Percentiles rank a stretch among this genome's conserved stretches.
Conservation (phyloP, 2,888 invertebrate genomes). For the Thysanoteuthis rhombus region DNA sequence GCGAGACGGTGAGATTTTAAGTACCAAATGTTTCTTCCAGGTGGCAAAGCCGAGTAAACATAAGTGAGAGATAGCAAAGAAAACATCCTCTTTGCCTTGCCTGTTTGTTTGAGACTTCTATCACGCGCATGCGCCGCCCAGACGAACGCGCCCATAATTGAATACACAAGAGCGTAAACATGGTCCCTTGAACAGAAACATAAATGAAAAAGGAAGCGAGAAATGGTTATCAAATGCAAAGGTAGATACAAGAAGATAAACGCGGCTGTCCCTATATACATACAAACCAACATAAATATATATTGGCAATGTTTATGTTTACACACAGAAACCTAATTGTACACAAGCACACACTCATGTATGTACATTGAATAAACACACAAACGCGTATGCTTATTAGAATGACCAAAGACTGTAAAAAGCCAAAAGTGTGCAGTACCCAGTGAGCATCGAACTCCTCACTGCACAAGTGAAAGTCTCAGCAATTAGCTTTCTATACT, state of each 20-base stretch:
- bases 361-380: too few species aligned
- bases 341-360: too few species aligned
- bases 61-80: not conserved
- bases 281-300: not conserved
- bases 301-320: too few species aligned
- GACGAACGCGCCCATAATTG: not conserved
- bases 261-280: not conserved
- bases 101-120: not conserved
- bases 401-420: too few species aligned
- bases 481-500: too few species aligned
- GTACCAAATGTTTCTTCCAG: not conserved
- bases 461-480: too few species aligned
- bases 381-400: too few species aligned
- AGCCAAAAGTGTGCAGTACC: too few species aligned
- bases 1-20: not conserved
- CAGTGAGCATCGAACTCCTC: too few species aligned
- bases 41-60: not conserved
- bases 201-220: not conserved
- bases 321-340: too few species aligned
- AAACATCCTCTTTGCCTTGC: not conserved
- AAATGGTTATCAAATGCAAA: not conserved
- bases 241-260: not conserved
- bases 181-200: not conserved
- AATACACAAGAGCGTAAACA: not conserved
- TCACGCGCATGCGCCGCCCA: not conserved